Percentiles rank a stretch among this genome's conserved stretches.
Evolutionary conservation across 2,888 invertebrate genomes (phyloP).

Genomic region (Philonicus albiceps): DNA sequence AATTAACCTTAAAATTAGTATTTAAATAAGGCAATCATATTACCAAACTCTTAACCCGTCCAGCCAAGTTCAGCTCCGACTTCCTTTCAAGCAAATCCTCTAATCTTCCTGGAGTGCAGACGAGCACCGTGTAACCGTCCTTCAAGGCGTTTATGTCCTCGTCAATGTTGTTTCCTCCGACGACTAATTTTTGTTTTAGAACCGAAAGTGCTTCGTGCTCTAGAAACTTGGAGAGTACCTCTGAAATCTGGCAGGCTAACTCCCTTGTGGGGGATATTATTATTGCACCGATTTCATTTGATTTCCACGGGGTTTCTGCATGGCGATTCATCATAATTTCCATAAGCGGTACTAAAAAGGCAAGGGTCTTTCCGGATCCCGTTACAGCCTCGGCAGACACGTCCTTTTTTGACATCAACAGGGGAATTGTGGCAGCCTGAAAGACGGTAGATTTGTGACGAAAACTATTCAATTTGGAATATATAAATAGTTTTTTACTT

Average conservation of each 20-base stretch:
- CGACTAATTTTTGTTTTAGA: conserved; percentile 70
- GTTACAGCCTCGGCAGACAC: conserved; percentile 98
- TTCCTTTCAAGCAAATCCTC: conserved; percentile 83
- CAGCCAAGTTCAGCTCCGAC: conserved; percentile 74
- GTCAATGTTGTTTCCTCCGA: conserved; percentile 86
- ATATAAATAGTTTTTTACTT: conserved; percentile 52
- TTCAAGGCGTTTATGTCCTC: conserved; percentile 75
- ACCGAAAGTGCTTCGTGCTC: conserved; percentile 64
- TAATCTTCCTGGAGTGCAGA: conserved; percentile 94
- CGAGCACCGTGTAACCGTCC: conserved; percentile 82
- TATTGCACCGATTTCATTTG: conserved; percentile 83
- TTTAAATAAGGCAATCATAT: neutral
- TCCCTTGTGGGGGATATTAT: conserved; percentile 97
- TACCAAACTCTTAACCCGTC: conserved; percentile 80
- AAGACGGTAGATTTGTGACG: conserved; percentile 52
- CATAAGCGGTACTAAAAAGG: conserved; percentile 91
- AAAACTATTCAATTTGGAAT: neutral
- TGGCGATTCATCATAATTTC: conserved; percentile 78
- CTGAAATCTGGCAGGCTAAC: conserved; percentile 87
- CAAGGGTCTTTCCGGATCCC: conserved; percentile 97
- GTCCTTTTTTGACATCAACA: conserved; percentile 89
- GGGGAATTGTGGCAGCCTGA: conserved; percentile 87
- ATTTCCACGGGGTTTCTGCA: conserved; percentile 70
- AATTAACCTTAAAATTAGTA: no score
- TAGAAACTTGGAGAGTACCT: conserved; percentile 68